phyloP scores from a whole-genome alignment of 2,113 vertebrate genomes.

The Platycercus adscitus region DNA sequence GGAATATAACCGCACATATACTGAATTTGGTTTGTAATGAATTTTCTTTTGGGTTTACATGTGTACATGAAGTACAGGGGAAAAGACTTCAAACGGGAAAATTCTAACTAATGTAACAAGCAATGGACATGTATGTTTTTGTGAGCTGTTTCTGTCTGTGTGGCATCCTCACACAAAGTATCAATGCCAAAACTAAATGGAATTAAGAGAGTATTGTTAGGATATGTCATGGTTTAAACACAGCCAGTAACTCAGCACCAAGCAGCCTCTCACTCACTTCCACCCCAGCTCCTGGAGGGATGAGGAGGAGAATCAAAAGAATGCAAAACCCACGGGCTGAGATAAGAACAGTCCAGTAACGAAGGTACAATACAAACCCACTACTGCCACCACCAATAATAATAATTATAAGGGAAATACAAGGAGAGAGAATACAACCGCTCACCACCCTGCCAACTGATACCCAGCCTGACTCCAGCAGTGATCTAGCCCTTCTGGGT shows the following conservation, averaged over 20 bases:
- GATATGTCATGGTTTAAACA: background rate
- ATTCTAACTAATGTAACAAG: background rate
- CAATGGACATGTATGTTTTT: accelerated
- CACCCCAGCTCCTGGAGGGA: background rate
- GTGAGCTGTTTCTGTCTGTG: background rate
- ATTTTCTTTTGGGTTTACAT: background rate
- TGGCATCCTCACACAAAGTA: background rate
- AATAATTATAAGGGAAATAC: background rate
- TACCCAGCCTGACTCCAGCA: no score
- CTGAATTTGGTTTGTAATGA: background rate
- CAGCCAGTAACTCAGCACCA: background rate
- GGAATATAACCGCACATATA: background rate
- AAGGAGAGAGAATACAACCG: no score
- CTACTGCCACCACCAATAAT: background rate
- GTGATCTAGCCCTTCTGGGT: no score
- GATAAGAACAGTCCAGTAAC: background rate
- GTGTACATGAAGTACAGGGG: background rate
- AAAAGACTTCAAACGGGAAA: background rate
- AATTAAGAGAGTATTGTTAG: background rate
- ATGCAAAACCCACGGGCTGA: background rate
- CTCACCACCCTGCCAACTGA: no score
- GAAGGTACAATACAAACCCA: background rate
- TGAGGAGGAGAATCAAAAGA: background rate
- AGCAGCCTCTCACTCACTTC: background rate
- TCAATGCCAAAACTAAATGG: background rate